Evolutionary conservation across 2,888 invertebrate species (phyloP).

Genomic region (Antheraea yamamai): DNA sequence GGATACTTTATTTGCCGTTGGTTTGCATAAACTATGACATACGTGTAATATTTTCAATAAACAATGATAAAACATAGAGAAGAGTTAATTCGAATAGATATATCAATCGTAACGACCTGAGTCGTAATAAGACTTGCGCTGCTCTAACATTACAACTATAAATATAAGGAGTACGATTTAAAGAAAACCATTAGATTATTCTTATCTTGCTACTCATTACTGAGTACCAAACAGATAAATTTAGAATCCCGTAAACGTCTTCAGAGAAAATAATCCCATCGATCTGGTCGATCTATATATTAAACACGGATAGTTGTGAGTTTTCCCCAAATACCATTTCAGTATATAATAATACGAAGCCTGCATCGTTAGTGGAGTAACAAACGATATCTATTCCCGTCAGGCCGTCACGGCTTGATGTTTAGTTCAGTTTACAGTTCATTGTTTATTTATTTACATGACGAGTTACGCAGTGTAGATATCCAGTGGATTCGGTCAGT

Average conservation of each 20-base stretch:
- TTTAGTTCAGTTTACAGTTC: slow-evolving; percentile 26
- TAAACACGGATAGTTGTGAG: background rate
- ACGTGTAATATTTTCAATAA: no score
- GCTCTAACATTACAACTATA: no score
- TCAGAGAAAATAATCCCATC: background rate
- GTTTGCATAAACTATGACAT: no score
- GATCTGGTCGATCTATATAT: background rate
- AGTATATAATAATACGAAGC: slow-evolving; percentile 12
- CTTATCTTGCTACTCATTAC: background rate
- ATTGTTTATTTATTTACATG: slow-evolving; percentile 51
- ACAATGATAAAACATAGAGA: no score
- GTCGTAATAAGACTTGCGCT: no score
- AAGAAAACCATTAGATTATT: background rate
- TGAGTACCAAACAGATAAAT: background rate
- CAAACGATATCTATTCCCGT: slow-evolving; percentile 13
- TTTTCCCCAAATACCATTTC: slow-evolving; percentile 21
- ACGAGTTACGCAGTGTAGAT: slow-evolving; percentile 34
- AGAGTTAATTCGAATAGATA: no score
- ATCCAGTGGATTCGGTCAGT: slow-evolving; percentile 41
- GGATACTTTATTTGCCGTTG: no score
- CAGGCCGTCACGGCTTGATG: background rate
- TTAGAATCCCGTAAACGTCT: slow-evolving; percentile 8
- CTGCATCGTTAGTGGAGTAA: slow-evolving; percentile 19
- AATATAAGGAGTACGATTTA: background rate
- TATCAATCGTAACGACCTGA: no score